Evolutionary conservation across 2,113 vertebrate genomes (phyloP).

Genomic region (Planiliza haematocheilus): DNA sequence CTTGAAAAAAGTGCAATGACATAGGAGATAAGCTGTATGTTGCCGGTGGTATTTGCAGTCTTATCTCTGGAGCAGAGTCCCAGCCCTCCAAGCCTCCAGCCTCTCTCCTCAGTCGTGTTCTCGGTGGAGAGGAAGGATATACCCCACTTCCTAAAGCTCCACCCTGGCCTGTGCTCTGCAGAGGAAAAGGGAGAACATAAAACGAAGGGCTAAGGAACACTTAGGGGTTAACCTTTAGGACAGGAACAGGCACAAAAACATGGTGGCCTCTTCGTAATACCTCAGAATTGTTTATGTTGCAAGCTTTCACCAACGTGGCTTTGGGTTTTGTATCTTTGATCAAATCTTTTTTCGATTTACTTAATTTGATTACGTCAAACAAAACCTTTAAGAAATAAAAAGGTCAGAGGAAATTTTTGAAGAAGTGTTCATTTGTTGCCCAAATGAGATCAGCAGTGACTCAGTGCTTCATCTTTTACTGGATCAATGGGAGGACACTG

Average conservation of each 20-base stretch:
- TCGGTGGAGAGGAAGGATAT: constrained; percentile 81
- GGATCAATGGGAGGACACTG: constrained; percentile 7
- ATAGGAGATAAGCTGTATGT: constrained; percentile 11
- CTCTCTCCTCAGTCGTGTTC: constrained; percentile 70
- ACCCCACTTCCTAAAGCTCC: constrained; percentile 79
- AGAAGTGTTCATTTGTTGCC: neutral
- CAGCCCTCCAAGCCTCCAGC: constrained; percentile 18
- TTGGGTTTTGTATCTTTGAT: neutral
- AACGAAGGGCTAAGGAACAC: constrained; percentile 49
- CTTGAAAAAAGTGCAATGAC: constrained; percentile 2
- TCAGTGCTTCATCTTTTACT: neutral
- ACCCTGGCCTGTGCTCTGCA: constrained; percentile 65
- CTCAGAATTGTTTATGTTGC: constrained; percentile 5
- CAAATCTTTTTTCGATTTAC: neutral
- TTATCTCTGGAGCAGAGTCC: constrained; percentile 22
- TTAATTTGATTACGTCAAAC: neutral
- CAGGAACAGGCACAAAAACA: constrained; percentile 56
- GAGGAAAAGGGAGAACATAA: constrained; percentile 76
- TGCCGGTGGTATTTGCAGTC: constrained; percentile 13
- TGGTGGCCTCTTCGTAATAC: constrained; percentile 5
- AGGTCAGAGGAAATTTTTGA: neutral
- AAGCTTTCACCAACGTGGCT: neutral
- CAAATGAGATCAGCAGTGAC: constrained; percentile 16
- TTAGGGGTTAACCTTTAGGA: constrained; percentile 56
- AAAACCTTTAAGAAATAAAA: neutral